These are phyloP conservation scores for Eptesicus fuscus DNA, from an alignment of 2,113 vertebrate species.

Conservation along the genomic window DNA sequence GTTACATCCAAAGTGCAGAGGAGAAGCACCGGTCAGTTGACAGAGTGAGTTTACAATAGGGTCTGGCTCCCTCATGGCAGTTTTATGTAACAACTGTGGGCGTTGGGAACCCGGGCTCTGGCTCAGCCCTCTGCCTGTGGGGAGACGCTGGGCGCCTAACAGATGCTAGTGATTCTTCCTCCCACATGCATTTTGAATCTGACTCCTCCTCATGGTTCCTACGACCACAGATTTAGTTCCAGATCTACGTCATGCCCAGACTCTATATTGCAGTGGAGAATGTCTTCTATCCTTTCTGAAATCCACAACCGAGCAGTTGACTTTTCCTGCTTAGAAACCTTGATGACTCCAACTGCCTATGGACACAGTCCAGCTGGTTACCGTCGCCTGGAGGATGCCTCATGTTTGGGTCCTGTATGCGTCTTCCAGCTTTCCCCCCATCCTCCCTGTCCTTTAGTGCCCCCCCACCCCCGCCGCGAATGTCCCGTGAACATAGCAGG, in stretches of 20 bases:
- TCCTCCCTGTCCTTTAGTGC: neutral
- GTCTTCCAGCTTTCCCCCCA: neutral
- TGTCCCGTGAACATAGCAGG: neutral
- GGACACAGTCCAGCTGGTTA: neutral
- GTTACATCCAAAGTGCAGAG: conserved; percentile 30
- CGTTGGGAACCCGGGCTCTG: neutral
- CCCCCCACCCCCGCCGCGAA: too few relatives aligned
- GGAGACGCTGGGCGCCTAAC: neutral
- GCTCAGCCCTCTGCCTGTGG: neutral
- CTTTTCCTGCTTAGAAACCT: neutral
- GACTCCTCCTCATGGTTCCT: neutral
- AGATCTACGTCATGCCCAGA: neutral
- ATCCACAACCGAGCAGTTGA: neutral
- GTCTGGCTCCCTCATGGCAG: neutral
- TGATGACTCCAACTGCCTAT: neutral
- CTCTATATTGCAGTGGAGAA: neutral
- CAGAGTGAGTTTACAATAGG: neutral
- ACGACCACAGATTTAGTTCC: neutral
- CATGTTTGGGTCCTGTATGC: neutral
- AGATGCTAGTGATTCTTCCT: neutral
- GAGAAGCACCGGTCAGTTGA: neutral
- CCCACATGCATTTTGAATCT: neutral
- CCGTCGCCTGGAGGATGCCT: neutral
- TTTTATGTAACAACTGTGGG: neutral
- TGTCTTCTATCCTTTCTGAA: neutral